phyloP scores from a whole-genome alignment of 2,797 vertebrate species.

The Saxicola maurus region DNA sequence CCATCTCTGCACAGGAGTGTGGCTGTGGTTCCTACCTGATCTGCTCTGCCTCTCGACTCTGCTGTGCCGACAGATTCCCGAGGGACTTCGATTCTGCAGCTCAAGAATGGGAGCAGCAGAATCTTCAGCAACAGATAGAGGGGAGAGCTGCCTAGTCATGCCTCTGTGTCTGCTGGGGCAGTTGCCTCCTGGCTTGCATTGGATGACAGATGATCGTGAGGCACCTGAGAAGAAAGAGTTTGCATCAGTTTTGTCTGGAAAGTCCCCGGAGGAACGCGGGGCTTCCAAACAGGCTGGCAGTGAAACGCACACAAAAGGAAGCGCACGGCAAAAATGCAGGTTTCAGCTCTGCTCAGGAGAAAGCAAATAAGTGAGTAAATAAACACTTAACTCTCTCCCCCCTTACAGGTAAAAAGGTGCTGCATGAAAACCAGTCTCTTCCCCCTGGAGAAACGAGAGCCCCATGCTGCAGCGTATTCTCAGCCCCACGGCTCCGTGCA shows the following conservation, averaged over 20 bases:
- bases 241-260: slow-evolving; percentile 59
- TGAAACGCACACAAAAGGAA: slow-evolving; percentile 1
- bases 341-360: slow-evolving; percentile 19
- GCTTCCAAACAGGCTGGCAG: slow-evolving; percentile 25
- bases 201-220: slow-evolving; percentile 74
- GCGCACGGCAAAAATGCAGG: background rate
- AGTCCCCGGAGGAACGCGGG: slow-evolving; percentile 5
- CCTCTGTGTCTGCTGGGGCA: slow-evolving; percentile 74
- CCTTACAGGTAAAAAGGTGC: background rate
- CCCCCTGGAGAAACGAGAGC: background rate
- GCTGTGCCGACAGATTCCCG: slow-evolving; percentile 73
- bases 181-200: slow-evolving; percentile 78
- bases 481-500: background rate
- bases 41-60: slow-evolving; percentile 75
- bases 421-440: background rate
- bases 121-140: slow-evolving; percentile 75
- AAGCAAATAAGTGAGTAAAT: slow-evolving; percentile 1
- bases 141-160: slow-evolving; percentile 76
- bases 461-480: background rate
- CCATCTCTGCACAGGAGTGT: background rate
- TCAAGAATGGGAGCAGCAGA: slow-evolving; percentile 80
- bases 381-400: slow-evolving; percentile 38
- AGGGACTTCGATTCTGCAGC: slow-evolving; percentile 77
- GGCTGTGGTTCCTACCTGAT: slow-evolving; percentile 69
- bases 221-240: slow-evolving; percentile 76